Evolutionary conservation across 2,888 invertebrate genomes (phyloP).

Genomic region (Oligia strigilis): DNA sequence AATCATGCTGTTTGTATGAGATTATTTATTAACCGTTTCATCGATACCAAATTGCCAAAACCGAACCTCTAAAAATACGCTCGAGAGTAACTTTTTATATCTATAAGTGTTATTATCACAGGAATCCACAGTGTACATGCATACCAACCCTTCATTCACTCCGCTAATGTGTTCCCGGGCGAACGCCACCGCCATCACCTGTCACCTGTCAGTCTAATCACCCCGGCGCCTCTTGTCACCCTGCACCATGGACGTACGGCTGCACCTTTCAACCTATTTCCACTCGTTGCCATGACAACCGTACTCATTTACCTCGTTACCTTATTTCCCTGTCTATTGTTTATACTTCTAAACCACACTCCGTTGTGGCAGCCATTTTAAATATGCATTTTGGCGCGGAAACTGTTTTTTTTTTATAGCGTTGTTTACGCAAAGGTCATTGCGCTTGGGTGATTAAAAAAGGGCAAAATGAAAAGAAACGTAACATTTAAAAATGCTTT

Average conservation of each 20-base stretch:
- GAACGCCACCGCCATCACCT: conserved; percentile 51
- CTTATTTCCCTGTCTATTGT: conserved; percentile 59
- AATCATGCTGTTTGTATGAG: background rate
- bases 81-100: background rate
- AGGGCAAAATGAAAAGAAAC: background rate
- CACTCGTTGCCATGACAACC: conserved; percentile 60
- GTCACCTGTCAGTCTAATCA: conserved; percentile 62
- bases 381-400: conserved; percentile 32
- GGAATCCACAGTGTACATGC: conserved; percentile 22
- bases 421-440: background rate
- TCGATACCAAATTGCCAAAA: background rate
- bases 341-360: conserved; percentile 40
- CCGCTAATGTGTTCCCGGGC: conserved; percentile 50
- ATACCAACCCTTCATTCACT: conserved; percentile 39
- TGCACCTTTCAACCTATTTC: conserved; percentile 54
- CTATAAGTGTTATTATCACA: background rate
- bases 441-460: conserved; percentile 7
- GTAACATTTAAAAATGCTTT: background rate
- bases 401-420: conserved; percentile 24
- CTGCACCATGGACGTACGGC: background rate
- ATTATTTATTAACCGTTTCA: conserved; percentile 1
- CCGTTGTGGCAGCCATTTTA: conserved; percentile 43
- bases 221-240: conserved; percentile 41
- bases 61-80: conserved; percentile 20
- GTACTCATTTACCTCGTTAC: conserved; percentile 58